Percentiles rank a stretch among this genome's conserved stretches.
Evolutionary conservation across 2,888 invertebrate species (phyloP).

Genomic region (Abrostola triplasia): DNA sequence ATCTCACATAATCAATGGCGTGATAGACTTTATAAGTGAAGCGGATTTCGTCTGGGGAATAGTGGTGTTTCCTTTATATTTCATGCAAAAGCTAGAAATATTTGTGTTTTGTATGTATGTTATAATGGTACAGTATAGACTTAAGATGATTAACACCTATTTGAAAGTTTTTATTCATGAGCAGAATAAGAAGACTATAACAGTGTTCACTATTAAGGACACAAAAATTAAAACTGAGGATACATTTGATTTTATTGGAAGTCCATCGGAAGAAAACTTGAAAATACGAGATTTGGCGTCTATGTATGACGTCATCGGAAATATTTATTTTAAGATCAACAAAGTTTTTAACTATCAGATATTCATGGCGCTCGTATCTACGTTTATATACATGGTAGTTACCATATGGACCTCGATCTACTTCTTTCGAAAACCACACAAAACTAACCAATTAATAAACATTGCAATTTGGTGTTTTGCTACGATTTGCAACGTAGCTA

Average conservation of each 20-base stretch:
- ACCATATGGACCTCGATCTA: constrained; percentile 71
- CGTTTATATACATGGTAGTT: constrained; percentile 70
- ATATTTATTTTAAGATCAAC: constrained; percentile 66
- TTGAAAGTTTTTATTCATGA: constrained; percentile 62
- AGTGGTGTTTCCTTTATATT: constrained; percentile 53
- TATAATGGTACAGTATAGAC: constrained; percentile 61
- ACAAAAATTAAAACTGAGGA: constrained; percentile 46
- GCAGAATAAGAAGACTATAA: constrained; percentile 51
- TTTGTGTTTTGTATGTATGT: constrained; percentile 66
- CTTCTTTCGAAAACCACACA: constrained; percentile 55
- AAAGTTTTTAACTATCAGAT: constrained; percentile 73
- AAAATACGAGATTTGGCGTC: constrained; percentile 69
- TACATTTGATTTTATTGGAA: constrained; percentile 61
- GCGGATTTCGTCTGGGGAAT: constrained; percentile 31
- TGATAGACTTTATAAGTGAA: constrained; percentile 50
- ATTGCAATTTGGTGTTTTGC: constrained; percentile 65
- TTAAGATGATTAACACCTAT: constrained; percentile 66
- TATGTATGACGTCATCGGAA: constrained; percentile 70
- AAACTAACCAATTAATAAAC: constrained; percentile 51
- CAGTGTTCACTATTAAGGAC: constrained; percentile 59
- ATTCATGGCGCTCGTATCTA: constrained; percentile 70
- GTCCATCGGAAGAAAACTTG: constrained; percentile 59
- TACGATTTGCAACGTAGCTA: constrained; percentile 61
- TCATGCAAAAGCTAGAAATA: constrained; percentile 68
- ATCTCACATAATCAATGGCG: constrained; percentile 47